phyloP scores from a whole-genome alignment of 2,113 vertebrate species.

The Dicrurus megarhynchus region DNA sequence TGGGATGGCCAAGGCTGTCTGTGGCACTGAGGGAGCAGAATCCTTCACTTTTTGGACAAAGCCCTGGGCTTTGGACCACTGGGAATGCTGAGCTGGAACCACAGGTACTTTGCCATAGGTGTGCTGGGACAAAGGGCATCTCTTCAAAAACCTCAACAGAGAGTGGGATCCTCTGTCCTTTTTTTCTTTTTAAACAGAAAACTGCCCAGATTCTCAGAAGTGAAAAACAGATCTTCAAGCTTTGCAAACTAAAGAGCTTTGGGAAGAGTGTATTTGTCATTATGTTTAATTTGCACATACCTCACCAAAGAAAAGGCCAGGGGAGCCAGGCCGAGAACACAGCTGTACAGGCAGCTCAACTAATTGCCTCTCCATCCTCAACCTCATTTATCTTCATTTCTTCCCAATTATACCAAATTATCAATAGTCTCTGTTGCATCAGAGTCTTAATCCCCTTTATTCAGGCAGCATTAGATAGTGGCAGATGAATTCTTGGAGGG shows the following conservation, averaged over 20 bases:
- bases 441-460: constrained; percentile 89
- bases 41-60: background rate
- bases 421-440: constrained; percentile 92
- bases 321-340: constrained; percentile 82
- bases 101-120: background rate
- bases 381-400: constrained; percentile 95
- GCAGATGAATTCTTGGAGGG: constrained; percentile 92
- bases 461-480: constrained; percentile 83
- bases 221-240: constrained; percentile 50
- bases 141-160: background rate
- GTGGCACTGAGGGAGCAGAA: background rate
- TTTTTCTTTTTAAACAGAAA: background rate
- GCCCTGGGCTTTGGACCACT: fast-evolving
- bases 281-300: constrained; percentile 82
- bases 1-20: background rate
- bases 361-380: constrained; percentile 88
- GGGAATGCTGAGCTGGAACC: background rate
- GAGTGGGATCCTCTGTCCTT: background rate
- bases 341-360: constrained; percentile 85
- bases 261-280: constrained; percentile 79
- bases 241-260: constrained; percentile 65
- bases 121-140: background rate
- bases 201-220: constrained; percentile 12
- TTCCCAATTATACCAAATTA: constrained; percentile 94
- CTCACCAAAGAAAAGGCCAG: constrained; percentile 80